phyloP scores from a whole-genome alignment of 92 coral and sea anemone genomes.

The Chrysogorgia sp. region DNA sequence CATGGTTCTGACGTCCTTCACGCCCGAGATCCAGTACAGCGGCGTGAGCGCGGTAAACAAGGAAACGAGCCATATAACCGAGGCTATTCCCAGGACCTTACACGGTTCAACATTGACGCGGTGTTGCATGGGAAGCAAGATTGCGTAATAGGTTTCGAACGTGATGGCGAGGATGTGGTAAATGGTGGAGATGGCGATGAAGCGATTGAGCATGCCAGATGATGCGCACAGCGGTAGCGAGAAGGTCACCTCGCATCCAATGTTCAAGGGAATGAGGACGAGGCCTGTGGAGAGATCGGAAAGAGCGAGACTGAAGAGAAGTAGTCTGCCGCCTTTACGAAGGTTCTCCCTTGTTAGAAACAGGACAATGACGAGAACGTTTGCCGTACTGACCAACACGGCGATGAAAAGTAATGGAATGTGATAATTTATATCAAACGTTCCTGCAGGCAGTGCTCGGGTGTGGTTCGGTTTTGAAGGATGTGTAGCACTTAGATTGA shows the following conservation, averaged over 20 bases:
- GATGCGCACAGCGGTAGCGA: conserved; percentile 8
- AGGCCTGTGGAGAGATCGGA: conserved; percentile 37
- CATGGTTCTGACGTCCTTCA: not conserved
- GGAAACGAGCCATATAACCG: conserved; percentile 12
- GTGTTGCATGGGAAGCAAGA: conserved; percentile 33
- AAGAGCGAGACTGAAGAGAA: conserved; percentile 21
- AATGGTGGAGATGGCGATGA: conserved; percentile 23
- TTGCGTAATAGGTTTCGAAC: conserved; percentile 36
- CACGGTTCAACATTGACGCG: conserved; percentile 10
- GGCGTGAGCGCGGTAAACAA: conserved; percentile 8
- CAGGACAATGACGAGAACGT: conserved; percentile 22
- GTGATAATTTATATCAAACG: conserved; percentile 13
- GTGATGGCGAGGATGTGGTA: conserved; percentile 36
- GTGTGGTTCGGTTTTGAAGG: not conserved
- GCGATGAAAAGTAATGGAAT: not conserved
- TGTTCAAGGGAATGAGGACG: conserved; percentile 36
- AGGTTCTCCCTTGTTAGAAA: conserved; percentile 19
- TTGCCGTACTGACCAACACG: not conserved
- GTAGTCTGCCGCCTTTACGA: conserved; percentile 26
- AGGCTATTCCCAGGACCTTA: conserved; percentile 6
- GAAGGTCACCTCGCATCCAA: conserved; percentile 25
- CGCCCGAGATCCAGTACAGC: not conserved
- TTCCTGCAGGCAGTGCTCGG: not conserved
- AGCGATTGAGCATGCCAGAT: conserved; percentile 14
- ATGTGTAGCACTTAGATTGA: not conserved